These are phyloP conservation scores for Macropus fuliginosus DNA, from an alignment of 2,797 vertebrate genomes.

Conservation along the genomic window DNA sequence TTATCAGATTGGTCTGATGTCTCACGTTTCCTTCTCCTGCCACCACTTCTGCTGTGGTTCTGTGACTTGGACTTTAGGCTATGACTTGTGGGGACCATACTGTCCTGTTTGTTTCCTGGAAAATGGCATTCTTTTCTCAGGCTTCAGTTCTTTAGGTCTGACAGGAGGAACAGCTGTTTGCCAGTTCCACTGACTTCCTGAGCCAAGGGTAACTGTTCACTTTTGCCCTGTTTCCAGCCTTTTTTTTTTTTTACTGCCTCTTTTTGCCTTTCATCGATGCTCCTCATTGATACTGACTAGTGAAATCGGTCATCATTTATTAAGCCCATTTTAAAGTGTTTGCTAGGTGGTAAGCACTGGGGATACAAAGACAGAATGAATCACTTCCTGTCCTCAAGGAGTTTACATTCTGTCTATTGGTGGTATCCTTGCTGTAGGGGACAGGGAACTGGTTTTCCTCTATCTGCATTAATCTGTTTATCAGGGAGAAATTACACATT, in stretches of 20 bases:
- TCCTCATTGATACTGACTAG: background rate
- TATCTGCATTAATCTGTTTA: background rate
- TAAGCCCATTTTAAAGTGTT: background rate
- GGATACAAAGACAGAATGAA: background rate
- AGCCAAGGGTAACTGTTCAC: background rate
- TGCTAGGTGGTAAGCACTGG: background rate
- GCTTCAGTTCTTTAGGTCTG: background rate
- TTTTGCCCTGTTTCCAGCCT: background rate
- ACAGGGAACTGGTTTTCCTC: constrained; percentile 21
- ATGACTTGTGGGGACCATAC: background rate
- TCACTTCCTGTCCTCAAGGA: background rate
- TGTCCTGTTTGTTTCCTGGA: background rate
- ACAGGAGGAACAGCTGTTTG: background rate
- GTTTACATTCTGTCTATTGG: background rate
- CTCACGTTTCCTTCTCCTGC: background rate
- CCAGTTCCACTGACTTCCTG: background rate
- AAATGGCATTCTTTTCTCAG: background rate
- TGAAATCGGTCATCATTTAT: background rate
- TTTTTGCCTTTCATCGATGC: background rate
- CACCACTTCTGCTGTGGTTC: background rate
- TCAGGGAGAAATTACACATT: constrained; percentile 16
- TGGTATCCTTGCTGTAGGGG: background rate
- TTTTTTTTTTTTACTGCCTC: no score
- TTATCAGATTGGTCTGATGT: background rate
- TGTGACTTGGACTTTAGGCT: background rate